Evolutionary conservation across 2,888 invertebrate genomes (phyloP).

Genomic region (Andrena hattorfiana): DNA sequence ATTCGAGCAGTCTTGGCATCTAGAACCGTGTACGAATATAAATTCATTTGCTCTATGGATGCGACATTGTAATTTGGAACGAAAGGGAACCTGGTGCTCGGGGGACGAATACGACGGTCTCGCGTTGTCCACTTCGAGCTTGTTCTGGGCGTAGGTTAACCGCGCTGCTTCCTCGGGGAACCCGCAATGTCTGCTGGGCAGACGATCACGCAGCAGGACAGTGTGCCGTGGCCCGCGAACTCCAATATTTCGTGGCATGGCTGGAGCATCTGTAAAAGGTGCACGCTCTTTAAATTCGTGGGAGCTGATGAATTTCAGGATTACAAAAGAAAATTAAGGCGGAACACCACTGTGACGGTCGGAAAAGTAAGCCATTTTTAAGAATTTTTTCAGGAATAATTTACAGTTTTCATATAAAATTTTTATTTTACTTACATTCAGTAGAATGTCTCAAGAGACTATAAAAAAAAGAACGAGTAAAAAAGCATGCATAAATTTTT

Average conservation of each 20-base stretch:
- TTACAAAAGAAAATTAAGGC: background rate
- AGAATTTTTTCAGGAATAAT: too few species aligned
- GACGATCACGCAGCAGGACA: slow-evolving; percentile 81
- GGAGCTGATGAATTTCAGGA: background rate
- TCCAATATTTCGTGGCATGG: slow-evolving; percentile 74
- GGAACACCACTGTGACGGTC: too few species aligned
- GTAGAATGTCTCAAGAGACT: too few species aligned
- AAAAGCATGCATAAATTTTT: too few species aligned
- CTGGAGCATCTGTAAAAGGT: slow-evolving; percentile 55
- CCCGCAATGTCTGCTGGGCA: slow-evolving; percentile 77
- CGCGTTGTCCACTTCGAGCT: slow-evolving; percentile 76
- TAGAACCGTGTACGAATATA: slow-evolving; percentile 14
- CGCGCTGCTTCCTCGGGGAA: slow-evolving; percentile 76
- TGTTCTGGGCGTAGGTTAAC: slow-evolving; percentile 76
- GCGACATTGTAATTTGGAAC: background rate
- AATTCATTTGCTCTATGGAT: background rate
- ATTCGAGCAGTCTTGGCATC: slow-evolving; percentile 67
- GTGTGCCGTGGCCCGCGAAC: slow-evolving; percentile 81
- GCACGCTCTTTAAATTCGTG: background rate
- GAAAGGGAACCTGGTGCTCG: slow-evolving; percentile 74
- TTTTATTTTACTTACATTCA: too few species aligned
- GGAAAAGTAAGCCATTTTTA: too few species aligned
- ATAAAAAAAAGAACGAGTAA: too few species aligned
- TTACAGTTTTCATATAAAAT: too few species aligned
- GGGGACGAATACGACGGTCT: slow-evolving; percentile 76